Evolutionary conservation across 1,140 invertebrate species (phyloP).

Genomic region (Drosophila persimilis): DNA sequence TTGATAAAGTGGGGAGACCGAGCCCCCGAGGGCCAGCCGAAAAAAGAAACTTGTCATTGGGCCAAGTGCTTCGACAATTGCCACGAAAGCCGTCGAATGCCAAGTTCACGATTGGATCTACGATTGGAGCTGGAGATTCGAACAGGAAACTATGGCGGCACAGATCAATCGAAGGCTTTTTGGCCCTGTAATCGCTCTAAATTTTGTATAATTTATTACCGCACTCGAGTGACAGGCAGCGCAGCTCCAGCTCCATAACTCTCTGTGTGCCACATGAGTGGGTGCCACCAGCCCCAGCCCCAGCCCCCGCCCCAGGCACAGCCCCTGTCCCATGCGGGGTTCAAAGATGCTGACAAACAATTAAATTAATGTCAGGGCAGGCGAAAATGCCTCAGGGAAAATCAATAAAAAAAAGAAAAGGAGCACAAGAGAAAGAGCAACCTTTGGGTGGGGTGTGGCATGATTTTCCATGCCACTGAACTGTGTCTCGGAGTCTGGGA

Average conservation of each 20-base stretch:
- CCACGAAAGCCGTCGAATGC: slow-evolving; percentile 11
- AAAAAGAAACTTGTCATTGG: slow-evolving; percentile 57
- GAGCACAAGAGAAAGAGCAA: slow-evolving; percentile 31
- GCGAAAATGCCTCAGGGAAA: slow-evolving; percentile 47
- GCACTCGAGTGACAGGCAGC: slow-evolving; percentile 47
- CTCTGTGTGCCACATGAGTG: slow-evolving; percentile 31
- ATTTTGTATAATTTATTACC: slow-evolving; percentile 72
- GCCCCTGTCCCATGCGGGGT: slow-evolving; percentile 25
- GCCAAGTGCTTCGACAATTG: slow-evolving; percentile 39
- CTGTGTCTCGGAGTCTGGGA: slow-evolving; percentile 26
- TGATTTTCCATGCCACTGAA: slow-evolving; percentile 74
- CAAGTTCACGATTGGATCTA: slow-evolving; percentile 23
- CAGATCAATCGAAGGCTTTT: slow-evolving; percentile 59
- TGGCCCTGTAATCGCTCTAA: slow-evolving; percentile 69
- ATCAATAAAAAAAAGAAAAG: slow-evolving; percentile 58
- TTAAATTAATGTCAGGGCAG: slow-evolving; percentile 77
- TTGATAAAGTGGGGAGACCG: slow-evolving; percentile 24
- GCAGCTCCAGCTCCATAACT: too few species aligned
- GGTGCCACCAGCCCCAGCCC: neutral
- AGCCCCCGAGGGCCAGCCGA: slow-evolving; percentile 16
- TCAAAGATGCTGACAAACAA: slow-evolving; percentile 80
- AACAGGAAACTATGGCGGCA: slow-evolving; percentile 68
- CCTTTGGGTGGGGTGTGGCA: slow-evolving; percentile 34
- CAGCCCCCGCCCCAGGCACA: too few species aligned
- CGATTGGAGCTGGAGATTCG: slow-evolving; percentile 30